phyloP scores from a whole-genome alignment of 2,113 vertebrate species.

The Rhabdornis inornatus region DNA sequence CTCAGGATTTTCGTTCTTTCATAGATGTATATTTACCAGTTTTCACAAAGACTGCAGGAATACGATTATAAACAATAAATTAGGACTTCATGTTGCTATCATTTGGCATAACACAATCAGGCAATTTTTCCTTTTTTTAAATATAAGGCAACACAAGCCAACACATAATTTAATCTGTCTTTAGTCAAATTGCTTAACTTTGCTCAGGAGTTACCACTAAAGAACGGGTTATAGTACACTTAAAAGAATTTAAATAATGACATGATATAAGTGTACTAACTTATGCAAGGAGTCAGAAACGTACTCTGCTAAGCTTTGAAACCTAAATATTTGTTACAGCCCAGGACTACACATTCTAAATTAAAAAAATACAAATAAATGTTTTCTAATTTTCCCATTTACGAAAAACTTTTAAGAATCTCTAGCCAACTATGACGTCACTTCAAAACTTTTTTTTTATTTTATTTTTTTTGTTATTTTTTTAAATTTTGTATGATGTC shows the following conservation, averaged over 20 bases:
- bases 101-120: constrained; percentile 82
- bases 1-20: constrained; percentile 53
- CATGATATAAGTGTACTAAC: constrained; percentile 59
- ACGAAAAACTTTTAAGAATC: constrained; percentile 80
- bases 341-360: constrained; percentile 85
- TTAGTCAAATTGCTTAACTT: constrained; percentile 74
- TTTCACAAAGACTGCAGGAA: constrained; percentile 71
- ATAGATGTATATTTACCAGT: constrained; percentile 69
- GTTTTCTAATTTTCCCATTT: constrained; percentile 77
- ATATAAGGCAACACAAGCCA: constrained; percentile 82
- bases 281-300: constrained; percentile 54
- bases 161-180: constrained; percentile 75
- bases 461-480: constrained; percentile 40
- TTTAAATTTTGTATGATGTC: constrained; percentile 38
- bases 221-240: constrained; percentile 65
- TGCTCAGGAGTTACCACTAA: constrained; percentile 74
- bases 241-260: constrained; percentile 72
- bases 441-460: constrained; percentile 63
- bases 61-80: constrained; percentile 74
- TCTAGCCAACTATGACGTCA: constrained; percentile 82
- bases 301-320: constrained; percentile 80
- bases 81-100: constrained; percentile 77
- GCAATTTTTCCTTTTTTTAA: constrained; percentile 74
- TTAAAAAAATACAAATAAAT: constrained; percentile 85
- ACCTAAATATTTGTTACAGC: constrained; percentile 78